A percentile compares a stretch with the other conserved stretches of the same genome.
Evolutionary conservation across 2,113 vertebrate species (phyloP).

Genomic region (Tachuris rubrigastra): DNA sequence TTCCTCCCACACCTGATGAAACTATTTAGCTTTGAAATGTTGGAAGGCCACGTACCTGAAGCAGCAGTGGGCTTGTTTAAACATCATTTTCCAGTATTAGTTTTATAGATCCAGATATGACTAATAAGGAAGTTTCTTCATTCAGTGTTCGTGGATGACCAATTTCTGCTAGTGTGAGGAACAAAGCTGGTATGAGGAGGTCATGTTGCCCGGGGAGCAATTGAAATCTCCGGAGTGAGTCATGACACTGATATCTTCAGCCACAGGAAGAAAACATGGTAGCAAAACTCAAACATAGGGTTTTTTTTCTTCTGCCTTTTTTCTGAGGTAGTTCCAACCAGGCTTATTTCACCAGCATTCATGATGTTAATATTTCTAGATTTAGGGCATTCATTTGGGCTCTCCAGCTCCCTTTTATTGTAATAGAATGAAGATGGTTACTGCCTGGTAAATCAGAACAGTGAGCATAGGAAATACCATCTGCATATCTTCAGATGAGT

Average conservation of each 20-base stretch:
- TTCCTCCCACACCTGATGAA: conserved; percentile 1
- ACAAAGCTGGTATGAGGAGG: conserved; percentile 54
- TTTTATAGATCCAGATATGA: conserved; percentile 53
- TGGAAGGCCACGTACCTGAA: conserved; percentile 9
- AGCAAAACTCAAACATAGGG: neutral
- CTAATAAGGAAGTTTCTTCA: conserved; percentile 65
- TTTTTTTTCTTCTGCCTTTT: neutral
- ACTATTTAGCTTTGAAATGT: conserved; percentile 10
- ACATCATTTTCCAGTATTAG: conserved; percentile 21
- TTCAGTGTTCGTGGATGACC: conserved; percentile 42
- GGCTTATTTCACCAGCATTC: neutral
- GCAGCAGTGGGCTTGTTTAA: conserved; percentile 16
- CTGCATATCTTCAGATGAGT: neutral
- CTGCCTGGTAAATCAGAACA: neutral
- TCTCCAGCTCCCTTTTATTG: neutral
- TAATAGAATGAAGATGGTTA: neutral
- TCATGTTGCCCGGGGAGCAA: conserved; percentile 2
- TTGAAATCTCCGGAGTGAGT: conserved; percentile 35
- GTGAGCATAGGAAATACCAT: neutral
- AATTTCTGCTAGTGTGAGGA: conserved; percentile 51
- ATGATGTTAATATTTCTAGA: neutral
- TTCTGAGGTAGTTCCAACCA: neutral
- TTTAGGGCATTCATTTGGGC: neutral
- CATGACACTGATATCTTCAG: conserved; percentile 33
- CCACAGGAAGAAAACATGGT: neutral